phyloP scores from a whole-genome alignment of 1,140 invertebrate genomes.

The Nasonia giraulti region DNA sequence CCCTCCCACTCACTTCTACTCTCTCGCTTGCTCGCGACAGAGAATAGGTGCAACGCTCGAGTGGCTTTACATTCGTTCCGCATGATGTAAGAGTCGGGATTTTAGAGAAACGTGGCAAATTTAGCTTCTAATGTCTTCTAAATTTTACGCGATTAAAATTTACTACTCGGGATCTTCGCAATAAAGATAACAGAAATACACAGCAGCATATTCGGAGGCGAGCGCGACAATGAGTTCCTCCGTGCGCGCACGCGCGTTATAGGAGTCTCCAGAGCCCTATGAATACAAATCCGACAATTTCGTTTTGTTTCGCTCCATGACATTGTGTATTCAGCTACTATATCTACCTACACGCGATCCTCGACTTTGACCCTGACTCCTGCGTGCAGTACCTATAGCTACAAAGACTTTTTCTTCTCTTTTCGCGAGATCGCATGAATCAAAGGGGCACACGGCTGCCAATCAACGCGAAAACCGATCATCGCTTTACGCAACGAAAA shows the following conservation, averaged over 20 bases:
- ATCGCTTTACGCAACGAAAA: background rate
- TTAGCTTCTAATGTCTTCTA: background rate
- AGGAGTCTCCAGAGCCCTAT: background rate
- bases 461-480: background rate
- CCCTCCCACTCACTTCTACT: constrained; percentile 2
- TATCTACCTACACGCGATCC: background rate
- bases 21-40: too few relatives aligned
- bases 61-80: background rate
- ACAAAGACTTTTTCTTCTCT: background rate
- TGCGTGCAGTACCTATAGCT: too few relatives aligned
- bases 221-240: background rate
- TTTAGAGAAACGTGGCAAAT: background rate
- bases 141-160: background rate
- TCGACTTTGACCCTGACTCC: background rate
- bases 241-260: too few relatives aligned
- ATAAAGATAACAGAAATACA: background rate
- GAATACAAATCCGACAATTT: background rate
- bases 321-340: background rate
- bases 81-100: background rate
- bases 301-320: background rate
- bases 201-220: background rate
- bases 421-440: background rate
- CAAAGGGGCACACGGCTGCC: background rate
- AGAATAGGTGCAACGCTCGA: constrained; percentile 2
- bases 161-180: background rate